phyloP scores from a whole-genome alignment of 1,140 invertebrate species.

The Pseudoatta argentina region DNA sequence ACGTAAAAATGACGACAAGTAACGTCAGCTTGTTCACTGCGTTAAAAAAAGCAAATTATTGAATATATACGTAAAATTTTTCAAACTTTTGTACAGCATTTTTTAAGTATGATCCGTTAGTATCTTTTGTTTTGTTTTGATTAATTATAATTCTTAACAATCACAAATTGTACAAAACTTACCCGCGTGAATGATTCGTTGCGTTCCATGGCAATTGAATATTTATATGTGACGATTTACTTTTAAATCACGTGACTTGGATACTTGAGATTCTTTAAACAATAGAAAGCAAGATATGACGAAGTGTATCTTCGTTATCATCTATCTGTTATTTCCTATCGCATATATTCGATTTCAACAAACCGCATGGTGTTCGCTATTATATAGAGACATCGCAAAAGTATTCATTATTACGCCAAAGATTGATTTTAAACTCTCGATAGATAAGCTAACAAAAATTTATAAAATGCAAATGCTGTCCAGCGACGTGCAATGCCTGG shows the following conservation, averaged over 20 bases:
- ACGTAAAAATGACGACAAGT: too few relatives aligned
- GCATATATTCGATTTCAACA: neutral
- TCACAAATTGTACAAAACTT: constrained; percentile 31
- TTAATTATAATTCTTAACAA: neutral
- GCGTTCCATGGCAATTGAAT: constrained; percentile 56
- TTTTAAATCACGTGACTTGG: neutral
- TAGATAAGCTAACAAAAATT: neutral
- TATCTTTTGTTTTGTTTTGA: neutral
- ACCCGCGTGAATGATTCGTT: constrained; percentile 51
- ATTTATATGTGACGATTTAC: neutral
- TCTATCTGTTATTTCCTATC: neutral
- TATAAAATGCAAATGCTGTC: constrained; percentile 4
- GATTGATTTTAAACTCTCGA: constrained; percentile 1
- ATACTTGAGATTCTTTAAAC: neutral
- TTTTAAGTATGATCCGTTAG: neutral
- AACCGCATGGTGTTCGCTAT: neutral
- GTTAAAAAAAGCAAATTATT: neutral
- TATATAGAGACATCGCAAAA: neutral
- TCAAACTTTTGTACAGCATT: too few relatives aligned
- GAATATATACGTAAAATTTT: neutral
- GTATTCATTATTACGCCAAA: neutral
- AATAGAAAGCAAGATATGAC: neutral
- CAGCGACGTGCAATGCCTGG: neutral
- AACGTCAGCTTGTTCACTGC: too few relatives aligned
- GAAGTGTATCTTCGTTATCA: neutral